Base-by-base conservation (phyloP, 2,797 vertebrate genomes). In the Carapus acus region DNA sequence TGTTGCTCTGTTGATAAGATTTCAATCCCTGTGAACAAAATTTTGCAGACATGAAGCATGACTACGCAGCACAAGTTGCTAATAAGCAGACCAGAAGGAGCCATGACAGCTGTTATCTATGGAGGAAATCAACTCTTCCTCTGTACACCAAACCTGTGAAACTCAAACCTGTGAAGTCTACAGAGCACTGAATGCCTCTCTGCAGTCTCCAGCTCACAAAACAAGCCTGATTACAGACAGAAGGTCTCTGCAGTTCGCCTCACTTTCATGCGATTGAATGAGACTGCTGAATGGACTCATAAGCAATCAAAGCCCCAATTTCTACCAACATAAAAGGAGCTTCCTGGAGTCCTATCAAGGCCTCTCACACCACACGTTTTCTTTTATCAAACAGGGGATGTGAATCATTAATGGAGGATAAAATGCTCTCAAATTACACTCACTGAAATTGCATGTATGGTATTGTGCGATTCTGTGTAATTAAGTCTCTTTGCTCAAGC, bases 311-410 rank as follows among this genome's bases (percentile, higher is more conserved):
- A 40, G 6, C 38, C 9, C 16, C 17, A 40, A 17, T 18, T 40
- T 19, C 17, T 19, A 11, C 38, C 43, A 58, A 55, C 40, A 63
- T 50, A 44, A 71, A 76, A 71, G 16, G 20, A 50, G 33, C 54
- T 58, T 62, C 58, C 54, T 57, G 42, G 48, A 54, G 57, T 65
- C 60, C 60, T 50, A 51, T 66, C 52, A 58, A 50, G 56, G 20
- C 20, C 43, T 65, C 66, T 65, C 20, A 49, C 49, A 40, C 47
- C 41, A 41, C 53, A 40, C 16, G 50, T 54, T n/a, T 21, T 60
- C 20, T 51, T 38, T 14, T 54, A 41, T 51, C 7, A 12, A 24
- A 37, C 16, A 39, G 52, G 60, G 57, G 61, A 71, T 39, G 49
- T 51, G 62, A 74, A 58, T 56, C 66, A 4, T 33, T 33, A 33